Evolutionary conservation across 1,140 invertebrate species (phyloP), one percentile per base, ranked within the genome.

Genomic region (Drosophila lowei): DNA sequence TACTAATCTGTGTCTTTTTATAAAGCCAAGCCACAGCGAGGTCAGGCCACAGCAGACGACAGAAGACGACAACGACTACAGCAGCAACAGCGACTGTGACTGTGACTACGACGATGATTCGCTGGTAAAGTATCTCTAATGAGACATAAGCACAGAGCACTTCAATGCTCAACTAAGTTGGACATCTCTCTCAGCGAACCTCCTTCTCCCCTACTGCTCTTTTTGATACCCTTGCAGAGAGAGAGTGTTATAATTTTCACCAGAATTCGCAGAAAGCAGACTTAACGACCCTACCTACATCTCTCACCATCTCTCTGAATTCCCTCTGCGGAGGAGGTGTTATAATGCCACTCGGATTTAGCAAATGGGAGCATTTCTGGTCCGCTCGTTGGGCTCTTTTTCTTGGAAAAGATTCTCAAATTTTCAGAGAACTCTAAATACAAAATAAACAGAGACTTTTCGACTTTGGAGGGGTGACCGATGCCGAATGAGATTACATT

Each of bases 1-100:
- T 77, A 86, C 81, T 88, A 86, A 86, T 86, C 81, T 88, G 81
- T 77, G 83, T 86, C 83, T 86, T 78, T 84, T 84, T 77, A 78
- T 75, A 85, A 85, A 64, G 65, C 60, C 55, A 76, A 71, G 77
- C 77, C 77, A 80, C 43, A 60, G 83, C 83, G 77, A 86, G 74
- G 81, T 86, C 80, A 79, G 55, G 61, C 77, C 78, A 72, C 71
- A 68, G 65, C 56, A 68, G 71, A 47, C 56, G 42, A 56, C 42
- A 47, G 28, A 42, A 57, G 30, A 46, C 15, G 41, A 57, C 13
- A 23, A 21, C 16, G 48, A 60, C 18, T 15, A 43, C 28, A 34
- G 34, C n/a, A 23, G 41, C 18, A 23, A 23, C 41, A n/a, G 3
- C 44, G 44, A 15, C 67, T 65, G 21, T 53, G 43, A 54, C 53